A percentile compares a stretch with the other conserved stretches of the same genome.
These are phyloP conservation scores for Meta bourneti DNA, from an alignment of 2,888 invertebrate genomes.

Conservation along the genomic window DNA sequence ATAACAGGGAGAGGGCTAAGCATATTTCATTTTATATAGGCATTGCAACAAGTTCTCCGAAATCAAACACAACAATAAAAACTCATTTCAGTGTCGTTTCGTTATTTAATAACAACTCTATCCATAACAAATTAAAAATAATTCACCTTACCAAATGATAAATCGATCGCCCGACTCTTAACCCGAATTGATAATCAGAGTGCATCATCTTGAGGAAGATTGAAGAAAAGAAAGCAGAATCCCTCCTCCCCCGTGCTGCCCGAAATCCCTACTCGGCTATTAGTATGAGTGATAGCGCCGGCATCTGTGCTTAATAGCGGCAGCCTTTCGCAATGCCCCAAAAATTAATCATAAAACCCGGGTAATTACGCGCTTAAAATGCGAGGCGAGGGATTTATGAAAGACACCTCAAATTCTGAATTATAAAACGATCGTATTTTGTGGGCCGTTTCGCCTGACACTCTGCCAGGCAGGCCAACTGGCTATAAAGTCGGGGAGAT, in stretches of 20 bases:
- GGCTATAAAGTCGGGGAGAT: slow-evolving; percentile 14
- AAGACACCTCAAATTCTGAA: slow-evolving; percentile 56
- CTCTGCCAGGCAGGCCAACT: neutral
- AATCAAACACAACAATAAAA: no score
- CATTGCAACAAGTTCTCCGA: no score
- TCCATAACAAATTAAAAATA: no score
- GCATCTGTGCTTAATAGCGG: slow-evolving; percentile 61
- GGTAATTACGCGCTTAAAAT: slow-evolving; percentile 67
- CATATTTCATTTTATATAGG: no score
- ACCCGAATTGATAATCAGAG: neutral
- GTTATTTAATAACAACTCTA: no score
- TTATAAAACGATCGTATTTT: slow-evolving; percentile 58
- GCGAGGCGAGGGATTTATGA: slow-evolving; percentile 47
- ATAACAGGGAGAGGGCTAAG: no score
- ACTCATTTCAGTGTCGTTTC: no score
- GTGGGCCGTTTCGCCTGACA: slow-evolving; percentile 16
- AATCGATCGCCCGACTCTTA: no score
- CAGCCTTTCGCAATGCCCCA: slow-evolving; percentile 11
- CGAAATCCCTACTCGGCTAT: slow-evolving; percentile 43
- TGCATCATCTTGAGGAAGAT: no score
- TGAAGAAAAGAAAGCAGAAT: neutral
- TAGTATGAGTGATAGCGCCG: slow-evolving; percentile 46
- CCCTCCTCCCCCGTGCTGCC: no score
- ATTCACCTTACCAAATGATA: no score
- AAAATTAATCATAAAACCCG: slow-evolving; percentile 66